Evolutionary conservation across 2,888 invertebrate species (phyloP).

Genomic region (Tridacna gigas): DNA sequence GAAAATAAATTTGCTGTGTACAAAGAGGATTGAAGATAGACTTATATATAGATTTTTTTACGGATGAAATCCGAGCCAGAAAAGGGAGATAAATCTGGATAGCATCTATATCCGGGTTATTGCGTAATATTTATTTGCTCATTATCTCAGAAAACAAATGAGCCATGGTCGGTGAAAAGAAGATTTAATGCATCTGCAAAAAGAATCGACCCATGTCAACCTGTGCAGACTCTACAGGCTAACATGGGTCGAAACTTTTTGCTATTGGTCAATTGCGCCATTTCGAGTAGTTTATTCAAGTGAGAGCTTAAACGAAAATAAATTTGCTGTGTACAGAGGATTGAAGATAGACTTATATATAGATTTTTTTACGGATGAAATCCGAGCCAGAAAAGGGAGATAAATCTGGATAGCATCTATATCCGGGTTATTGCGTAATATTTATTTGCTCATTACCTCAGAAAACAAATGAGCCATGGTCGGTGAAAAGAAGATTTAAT

Average conservation of each 20-base stretch:
- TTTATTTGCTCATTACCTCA: background rate
- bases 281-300: constrained; percentile 44
- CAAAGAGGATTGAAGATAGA: background rate
- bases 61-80: background rate
- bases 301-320: constrained; percentile 41
- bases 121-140: background rate
- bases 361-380: constrained; percentile 10
- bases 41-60: constrained; percentile 16
- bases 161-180: too few relatives aligned
- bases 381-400: constrained; percentile 26
- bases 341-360: constrained; percentile 1
- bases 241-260: too few relatives aligned
- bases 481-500: too few relatives aligned
- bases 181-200: too few relatives aligned
- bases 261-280: too few relatives aligned
- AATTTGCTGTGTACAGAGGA: background rate
- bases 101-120: background rate
- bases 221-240: too few relatives aligned
- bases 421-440: constrained; percentile 2
- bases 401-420: constrained; percentile 1
- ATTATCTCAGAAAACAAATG: too few relatives aligned
- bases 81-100: constrained; percentile 34
- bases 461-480: too few relatives aligned
- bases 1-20: background rate
- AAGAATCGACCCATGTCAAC: too few relatives aligned